A percentile compares a stretch with the other conserved stretches of the same genome.
These are phyloP conservation scores for Leptarthrus brevirostris DNA, from an alignment of 2,888 invertebrate genomes.

Conservation along the genomic window DNA sequence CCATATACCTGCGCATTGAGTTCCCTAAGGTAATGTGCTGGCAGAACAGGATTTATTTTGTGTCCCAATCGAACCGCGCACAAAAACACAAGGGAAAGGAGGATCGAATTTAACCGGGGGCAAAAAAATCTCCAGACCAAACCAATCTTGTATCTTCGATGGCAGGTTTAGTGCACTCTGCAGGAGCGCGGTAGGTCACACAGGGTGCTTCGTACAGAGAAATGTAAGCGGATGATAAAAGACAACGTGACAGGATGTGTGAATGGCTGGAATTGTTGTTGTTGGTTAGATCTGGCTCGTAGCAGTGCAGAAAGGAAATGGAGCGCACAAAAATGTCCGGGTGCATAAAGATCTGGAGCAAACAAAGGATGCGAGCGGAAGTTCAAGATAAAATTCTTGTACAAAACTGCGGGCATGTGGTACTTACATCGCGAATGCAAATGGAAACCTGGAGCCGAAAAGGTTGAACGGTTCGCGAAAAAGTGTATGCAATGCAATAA, in stretches of 20 bases:
- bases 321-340: slow-evolving; percentile 8
- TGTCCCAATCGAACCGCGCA: not conserved
- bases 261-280: not conserved
- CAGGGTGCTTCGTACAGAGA: no score
- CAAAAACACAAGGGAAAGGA: not conserved
- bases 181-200: slow-evolving; percentile 37
- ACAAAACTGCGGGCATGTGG: no score
- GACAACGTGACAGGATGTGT: not conserved
- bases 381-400: not conserved
- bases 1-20: slow-evolving; percentile 30
- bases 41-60: not conserved
- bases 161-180: slow-evolving; percentile 14
- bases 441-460: no score
- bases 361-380: slow-evolving; percentile 24
- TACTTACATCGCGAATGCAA: no score
- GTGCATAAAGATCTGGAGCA: slow-evolving; percentile 5
- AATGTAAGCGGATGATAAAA: not conserved
- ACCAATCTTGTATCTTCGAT: not conserved
- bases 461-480: no score
- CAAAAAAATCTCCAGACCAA: slow-evolving; percentile 3
- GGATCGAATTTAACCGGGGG: not conserved
- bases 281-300: no score
- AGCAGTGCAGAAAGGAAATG: slow-evolving; percentile 4
- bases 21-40: not conserved
- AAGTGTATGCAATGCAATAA: no score